These are phyloP conservation scores for Spodoptera litura DNA, from an alignment of 1,140 invertebrate species.

Conservation along the genomic window DNA sequence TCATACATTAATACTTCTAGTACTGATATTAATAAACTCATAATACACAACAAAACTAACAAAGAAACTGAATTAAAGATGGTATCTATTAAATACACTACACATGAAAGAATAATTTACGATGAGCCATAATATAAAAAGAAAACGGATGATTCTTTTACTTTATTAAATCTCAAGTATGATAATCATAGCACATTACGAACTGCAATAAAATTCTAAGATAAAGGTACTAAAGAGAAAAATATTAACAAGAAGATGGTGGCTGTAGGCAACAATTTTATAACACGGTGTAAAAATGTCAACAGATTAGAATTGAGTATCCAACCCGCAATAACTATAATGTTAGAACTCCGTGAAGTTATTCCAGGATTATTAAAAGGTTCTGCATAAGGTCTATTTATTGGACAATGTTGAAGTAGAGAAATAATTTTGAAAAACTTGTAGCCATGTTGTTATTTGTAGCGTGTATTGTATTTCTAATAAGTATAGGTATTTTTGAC, in stretches of 20 bases:
- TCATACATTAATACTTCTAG: no score
- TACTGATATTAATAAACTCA: no score
- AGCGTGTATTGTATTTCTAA: no score
- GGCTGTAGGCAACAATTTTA: not conserved
- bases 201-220: conserved; percentile 1
- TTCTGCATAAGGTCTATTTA: not conserved
- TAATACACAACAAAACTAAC: no score
- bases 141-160: not conserved
- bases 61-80: no score
- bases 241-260: not conserved
- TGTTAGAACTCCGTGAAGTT: not conserved
- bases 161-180: not conserved
- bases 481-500: no score
- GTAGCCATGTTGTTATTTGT: no score
- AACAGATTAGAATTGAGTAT: conserved; percentile 31
- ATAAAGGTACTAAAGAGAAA: not conserved
- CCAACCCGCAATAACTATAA: not conserved
- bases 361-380: conserved; percentile 13
- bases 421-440: not conserved
- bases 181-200: conserved; percentile 1
- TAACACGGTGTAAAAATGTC: conserved; percentile 28
- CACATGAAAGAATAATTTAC: no score
- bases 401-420: not conserved
- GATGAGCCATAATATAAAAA: no score
- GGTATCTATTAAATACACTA: no score